A percentile compares a stretch with the other conserved stretches of the same genome.
Conservation (phyloP, 2,113 vertebrate genomes). For the Perca fluviatilis region DNA sequence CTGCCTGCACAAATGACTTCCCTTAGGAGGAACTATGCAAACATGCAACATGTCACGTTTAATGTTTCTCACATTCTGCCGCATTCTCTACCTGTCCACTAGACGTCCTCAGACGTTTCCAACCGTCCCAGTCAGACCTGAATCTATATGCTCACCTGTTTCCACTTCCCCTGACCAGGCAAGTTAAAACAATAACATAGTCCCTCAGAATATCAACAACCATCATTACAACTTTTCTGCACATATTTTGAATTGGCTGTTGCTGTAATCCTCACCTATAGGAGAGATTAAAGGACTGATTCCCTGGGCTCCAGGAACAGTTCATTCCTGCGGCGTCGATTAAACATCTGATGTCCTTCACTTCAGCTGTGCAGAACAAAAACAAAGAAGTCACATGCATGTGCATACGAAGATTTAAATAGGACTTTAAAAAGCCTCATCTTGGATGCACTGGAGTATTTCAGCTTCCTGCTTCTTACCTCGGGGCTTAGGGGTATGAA, state of each 20-base stretch:
- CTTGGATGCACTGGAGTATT: neutral
- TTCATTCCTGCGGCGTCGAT: neutral
- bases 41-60: too few relatives aligned
- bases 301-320: conserved; percentile 74
- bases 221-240: neutral
- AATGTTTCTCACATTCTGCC: too few relatives aligned
- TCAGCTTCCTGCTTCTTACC: conserved; percentile 40
- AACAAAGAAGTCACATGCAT: neutral
- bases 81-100: too few relatives aligned
- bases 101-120: too few relatives aligned
- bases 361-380: conserved; percentile 21
- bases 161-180: neutral
- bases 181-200: neutral
- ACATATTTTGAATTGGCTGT: too few relatives aligned
- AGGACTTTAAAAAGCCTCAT: neutral
- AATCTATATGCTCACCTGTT: too few relatives aligned
- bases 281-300: conserved; percentile 1
- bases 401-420: neutral
- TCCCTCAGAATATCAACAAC: neutral
- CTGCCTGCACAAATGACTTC: too few relatives aligned
- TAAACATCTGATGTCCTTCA: conserved; percentile 69
- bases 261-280: conserved; percentile 70
- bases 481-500: accelerated
- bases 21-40: too few relatives aligned
- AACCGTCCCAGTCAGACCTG: too few relatives aligned